A percentile compares a stretch with the other conserved stretches of the same genome.
These are phyloP conservation scores for Gari tellinella DNA, from an alignment of 2,888 invertebrate species.

Conservation along the genomic window DNA sequence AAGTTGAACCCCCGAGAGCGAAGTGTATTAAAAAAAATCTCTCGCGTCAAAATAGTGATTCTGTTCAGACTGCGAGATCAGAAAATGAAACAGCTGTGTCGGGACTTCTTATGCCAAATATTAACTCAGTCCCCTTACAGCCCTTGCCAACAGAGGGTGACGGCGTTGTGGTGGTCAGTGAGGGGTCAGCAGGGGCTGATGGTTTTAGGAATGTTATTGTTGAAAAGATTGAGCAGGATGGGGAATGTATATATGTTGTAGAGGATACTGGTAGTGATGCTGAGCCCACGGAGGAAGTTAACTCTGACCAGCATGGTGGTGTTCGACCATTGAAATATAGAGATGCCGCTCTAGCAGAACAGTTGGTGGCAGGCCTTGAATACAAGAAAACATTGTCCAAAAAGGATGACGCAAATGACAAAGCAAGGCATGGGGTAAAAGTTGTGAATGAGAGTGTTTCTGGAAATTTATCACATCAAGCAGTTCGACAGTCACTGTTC, in stretches of 20 bases:
- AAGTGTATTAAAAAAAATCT: constrained; percentile 85
- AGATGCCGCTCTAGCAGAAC: too few species aligned
- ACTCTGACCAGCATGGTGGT: too few species aligned
- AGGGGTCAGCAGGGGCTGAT: constrained; percentile 7
- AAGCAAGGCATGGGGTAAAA: too few species aligned
- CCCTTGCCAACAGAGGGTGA: constrained; percentile 46
- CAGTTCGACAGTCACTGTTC: too few species aligned
- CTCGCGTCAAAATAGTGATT: constrained; percentile 80
- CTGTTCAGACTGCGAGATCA: background rate
- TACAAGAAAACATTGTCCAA: too few species aligned
- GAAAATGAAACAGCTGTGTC: constrained; percentile 29
- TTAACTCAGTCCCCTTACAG: constrained; percentile 52
- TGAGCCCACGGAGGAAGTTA: too few species aligned
- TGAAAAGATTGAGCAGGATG: constrained; percentile 41
- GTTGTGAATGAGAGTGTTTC: too few species aligned
- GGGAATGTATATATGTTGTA: constrained; percentile 37
- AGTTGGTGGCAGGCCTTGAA: too few species aligned
- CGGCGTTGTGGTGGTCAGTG: background rate
- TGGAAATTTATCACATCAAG: too few species aligned
- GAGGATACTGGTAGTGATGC: background rate
- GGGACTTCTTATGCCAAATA: constrained; percentile 46
- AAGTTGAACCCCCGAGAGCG: constrained; percentile 89
- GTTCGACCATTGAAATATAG: too few species aligned
- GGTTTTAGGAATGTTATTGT: constrained; percentile 29
- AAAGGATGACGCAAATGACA: too few species aligned